phyloP scores from a whole-genome alignment of 2,797 vertebrate species.

The Cyprinodon diabolis region DNA sequence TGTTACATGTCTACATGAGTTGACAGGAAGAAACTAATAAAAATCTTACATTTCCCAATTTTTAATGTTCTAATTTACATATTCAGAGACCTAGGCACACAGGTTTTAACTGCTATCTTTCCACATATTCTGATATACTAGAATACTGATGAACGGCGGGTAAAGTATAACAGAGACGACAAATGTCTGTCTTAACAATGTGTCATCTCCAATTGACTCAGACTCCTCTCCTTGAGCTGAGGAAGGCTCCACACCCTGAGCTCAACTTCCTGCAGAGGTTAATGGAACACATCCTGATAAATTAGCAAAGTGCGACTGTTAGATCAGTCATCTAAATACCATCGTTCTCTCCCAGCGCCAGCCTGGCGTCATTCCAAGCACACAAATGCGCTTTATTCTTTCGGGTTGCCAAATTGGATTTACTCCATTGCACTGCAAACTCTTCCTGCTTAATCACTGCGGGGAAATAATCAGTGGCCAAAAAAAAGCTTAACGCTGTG shows the following conservation, averaged over 20 bases:
- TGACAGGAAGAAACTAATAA: too few species aligned
- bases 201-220: neutral
- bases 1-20: too few species aligned
- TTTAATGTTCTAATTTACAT: too few species aligned
- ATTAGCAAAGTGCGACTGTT: conserved; percentile 38
- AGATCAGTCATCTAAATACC: conserved; percentile 15
- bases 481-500: neutral
- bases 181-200: neutral
- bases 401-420: conserved; percentile 16
- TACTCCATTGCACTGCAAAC: conserved; percentile 6
- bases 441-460: conserved; percentile 8
- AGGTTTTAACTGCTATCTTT: too few species aligned
- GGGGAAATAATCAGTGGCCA: conserved; percentile 3
- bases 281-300: conserved; percentile 38
- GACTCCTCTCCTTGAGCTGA: conserved; percentile 31
- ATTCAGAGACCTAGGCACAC: too few species aligned
- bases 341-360: neutral
- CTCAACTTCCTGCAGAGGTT: conserved; percentile 17
- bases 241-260: conserved; percentile 9
- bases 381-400: conserved; percentile 9
- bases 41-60: too few species aligned
- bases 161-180: neutral
- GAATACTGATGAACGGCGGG: neutral
- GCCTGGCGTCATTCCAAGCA: conserved; percentile 11
- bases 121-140: neutral